Percentiles rank a stretch among this genome's conserved stretches.
Conservation (phyloP, 2,113 vertebrate genomes). For the Chlorodrepanis virens region DNA sequence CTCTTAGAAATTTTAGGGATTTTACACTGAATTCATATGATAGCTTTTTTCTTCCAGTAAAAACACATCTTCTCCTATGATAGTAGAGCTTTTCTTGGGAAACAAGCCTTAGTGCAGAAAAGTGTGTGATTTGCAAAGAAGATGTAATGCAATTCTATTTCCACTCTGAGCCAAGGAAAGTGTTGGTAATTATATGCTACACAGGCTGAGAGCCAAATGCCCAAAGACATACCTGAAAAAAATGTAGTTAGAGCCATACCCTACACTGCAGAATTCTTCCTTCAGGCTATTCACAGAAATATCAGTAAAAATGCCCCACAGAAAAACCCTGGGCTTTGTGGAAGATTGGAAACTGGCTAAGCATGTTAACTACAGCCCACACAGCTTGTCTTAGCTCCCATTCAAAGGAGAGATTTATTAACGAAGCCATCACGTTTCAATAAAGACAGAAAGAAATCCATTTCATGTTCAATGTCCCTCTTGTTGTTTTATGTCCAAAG, state of each 20-base stretch:
- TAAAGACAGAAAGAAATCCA: constrained; percentile 11
- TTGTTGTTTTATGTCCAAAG: neutral
- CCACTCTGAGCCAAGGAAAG: neutral
- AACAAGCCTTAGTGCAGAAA: neutral
- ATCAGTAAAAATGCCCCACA: neutral
- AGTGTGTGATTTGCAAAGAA: neutral
- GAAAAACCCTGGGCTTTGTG: neutral
- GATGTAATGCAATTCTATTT: neutral
- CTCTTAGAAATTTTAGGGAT: neutral
- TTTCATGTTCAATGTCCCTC: neutral
- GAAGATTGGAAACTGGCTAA: neutral
- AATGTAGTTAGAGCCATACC: neutral
- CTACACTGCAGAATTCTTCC: neutral
- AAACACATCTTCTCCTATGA: neutral
- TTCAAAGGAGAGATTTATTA: constrained; percentile 26
- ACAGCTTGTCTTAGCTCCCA: neutral
- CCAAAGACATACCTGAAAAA: neutral
- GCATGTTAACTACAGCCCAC: constrained; percentile 21
- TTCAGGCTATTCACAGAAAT: neutral
- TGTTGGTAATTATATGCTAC: neutral
- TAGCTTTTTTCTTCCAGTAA: neutral
- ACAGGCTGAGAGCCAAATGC: neutral
- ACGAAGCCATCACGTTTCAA: neutral
- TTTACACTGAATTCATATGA: neutral
- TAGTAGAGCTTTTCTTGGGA: neutral